Evolutionary conservation across 2,888 invertebrate genomes (phyloP).

Genomic region (Diarsia mendica): DNA sequence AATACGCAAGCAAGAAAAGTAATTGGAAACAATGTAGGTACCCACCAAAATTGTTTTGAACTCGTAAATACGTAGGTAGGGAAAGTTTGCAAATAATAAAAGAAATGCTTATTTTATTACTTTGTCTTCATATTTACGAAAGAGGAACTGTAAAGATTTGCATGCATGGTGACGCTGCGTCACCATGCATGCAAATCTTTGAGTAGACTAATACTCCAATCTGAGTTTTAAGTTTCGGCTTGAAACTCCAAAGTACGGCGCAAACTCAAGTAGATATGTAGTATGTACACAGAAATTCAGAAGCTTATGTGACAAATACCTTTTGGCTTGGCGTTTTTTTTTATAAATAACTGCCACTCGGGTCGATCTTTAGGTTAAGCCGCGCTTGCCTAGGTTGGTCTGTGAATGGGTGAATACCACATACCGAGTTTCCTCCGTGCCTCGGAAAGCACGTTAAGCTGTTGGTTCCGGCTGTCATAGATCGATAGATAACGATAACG

Average conservation of each 20-base stretch:
- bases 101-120: constrained; percentile 27
- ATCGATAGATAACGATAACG: no score
- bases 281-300: not conserved
- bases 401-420: no score
- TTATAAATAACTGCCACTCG: no score
- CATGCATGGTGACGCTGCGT: constrained; percentile 9
- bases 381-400: no score
- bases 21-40: constrained; percentile 25
- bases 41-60: constrained; percentile 39
- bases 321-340: no score
- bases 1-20: constrained; percentile 29
- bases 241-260: not conserved
- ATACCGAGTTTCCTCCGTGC: no score
- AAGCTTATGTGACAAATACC: not conserved
- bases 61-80: constrained; percentile 37
- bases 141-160: constrained; percentile 12
- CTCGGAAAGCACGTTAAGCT: no score
- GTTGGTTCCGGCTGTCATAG: no score
- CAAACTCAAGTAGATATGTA: not conserved
- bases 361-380: no score
- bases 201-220: constrained; percentile 12
- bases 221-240: not conserved
- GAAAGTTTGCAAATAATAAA: constrained; percentile 46
- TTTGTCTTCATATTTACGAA: constrained; percentile 31
- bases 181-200: no score